phyloP scores from a whole-genome alignment of 2,113 vertebrate species.

The human region DNA sequence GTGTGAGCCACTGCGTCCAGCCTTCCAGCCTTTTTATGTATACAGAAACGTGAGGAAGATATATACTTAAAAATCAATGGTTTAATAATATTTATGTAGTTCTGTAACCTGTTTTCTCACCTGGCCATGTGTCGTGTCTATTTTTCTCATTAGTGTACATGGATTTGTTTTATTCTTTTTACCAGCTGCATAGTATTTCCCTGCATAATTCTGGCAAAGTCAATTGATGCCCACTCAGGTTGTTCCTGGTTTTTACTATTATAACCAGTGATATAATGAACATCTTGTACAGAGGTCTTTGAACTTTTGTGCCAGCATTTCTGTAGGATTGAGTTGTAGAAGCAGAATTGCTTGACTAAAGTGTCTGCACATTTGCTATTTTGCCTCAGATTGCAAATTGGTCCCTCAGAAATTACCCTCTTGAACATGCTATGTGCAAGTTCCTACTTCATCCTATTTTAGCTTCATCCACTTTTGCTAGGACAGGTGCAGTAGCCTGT shows the following conservation, averaged over 20 bases:
- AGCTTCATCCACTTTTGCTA: background rate
- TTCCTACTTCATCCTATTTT: background rate
- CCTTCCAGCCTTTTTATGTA: background rate
- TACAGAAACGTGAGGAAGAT: background rate
- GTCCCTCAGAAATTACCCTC: background rate
- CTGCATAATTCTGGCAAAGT: background rate
- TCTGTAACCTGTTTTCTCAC: background rate
- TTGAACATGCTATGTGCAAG: background rate
- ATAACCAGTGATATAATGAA: background rate
- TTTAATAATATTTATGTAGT: background rate
- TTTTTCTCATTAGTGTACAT: background rate
- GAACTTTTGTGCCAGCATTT: background rate
- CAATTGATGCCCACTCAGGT: background rate
- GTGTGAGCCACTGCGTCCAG: fast-evolving
- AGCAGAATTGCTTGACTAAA: background rate
- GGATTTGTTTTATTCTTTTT: background rate
- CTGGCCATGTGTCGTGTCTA: too few relatives aligned
- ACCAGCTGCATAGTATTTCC: background rate
- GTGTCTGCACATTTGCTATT: background rate
- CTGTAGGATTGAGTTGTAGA: background rate
- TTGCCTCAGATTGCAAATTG: background rate
- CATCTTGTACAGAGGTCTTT: background rate
- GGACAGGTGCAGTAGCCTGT: background rate
- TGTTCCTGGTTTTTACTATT: background rate
- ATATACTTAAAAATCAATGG: background rate